Percentiles rank a stretch among this genome's conserved stretches.
Conservation (phyloP, 2,888 invertebrate genomes). For the Mimachlamys varia region DNA sequence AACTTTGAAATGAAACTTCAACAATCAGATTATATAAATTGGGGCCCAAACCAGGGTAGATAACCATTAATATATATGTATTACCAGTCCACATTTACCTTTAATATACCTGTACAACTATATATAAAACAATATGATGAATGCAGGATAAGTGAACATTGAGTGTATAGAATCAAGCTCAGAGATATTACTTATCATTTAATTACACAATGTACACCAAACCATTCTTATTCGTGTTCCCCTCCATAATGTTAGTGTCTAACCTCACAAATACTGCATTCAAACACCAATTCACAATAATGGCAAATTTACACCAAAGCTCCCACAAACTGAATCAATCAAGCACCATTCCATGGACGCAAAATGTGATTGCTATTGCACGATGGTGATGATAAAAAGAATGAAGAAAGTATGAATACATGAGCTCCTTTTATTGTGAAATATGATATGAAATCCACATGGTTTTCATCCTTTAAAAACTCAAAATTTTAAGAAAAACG, state of each 20-base stretch:
- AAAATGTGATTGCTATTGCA: background rate
- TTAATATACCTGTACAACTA: background rate
- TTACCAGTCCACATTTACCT: background rate
- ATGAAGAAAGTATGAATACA: no score
- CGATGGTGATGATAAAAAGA: background rate
- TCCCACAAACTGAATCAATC: background rate
- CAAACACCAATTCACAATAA: background rate
- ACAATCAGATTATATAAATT: background rate
- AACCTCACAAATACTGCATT: constrained; percentile 30
- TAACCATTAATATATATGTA: background rate
- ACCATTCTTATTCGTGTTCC: background rate
- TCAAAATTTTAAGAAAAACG: no score
- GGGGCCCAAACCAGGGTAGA: background rate
- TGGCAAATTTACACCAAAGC: background rate
- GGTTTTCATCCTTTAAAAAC: no score
- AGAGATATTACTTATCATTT: background rate
- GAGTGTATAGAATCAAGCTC: background rate
- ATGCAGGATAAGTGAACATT: background rate
- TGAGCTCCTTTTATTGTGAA: no score
- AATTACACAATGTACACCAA: background rate
- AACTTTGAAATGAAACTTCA: background rate
- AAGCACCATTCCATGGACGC: background rate
- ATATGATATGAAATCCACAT: no score
- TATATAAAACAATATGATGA: background rate
- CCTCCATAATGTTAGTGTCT: background rate